Percentiles rank a stretch among this genome's conserved stretches.
These are phyloP conservation scores for Plectropomus leopardus DNA, from an alignment of 2,113 vertebrate species.

Conservation along the genomic window DNA sequence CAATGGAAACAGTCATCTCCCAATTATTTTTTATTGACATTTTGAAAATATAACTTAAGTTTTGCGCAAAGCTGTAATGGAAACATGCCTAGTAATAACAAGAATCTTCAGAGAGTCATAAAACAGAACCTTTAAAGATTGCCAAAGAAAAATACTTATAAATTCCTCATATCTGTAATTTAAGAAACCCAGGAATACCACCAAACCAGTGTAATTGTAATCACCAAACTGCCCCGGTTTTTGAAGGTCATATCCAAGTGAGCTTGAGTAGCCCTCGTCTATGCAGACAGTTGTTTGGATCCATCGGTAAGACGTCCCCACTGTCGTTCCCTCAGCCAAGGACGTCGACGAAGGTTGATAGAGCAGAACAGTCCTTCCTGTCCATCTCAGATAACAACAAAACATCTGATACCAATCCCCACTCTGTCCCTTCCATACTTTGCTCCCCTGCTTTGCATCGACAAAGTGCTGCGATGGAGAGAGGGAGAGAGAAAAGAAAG, in stretches of 20 bases:
- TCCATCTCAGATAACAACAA: slow-evolving; percentile 63
- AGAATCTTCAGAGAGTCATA: too few relatives aligned
- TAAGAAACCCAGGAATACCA: neutral
- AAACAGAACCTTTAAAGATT: too few relatives aligned
- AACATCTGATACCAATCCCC: slow-evolving; percentile 56
- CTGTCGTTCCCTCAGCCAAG: slow-evolving; percentile 45
- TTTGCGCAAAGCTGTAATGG: too few relatives aligned
- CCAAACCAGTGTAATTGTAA: neutral
- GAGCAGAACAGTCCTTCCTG: slow-evolving; percentile 56
- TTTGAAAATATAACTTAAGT: too few relatives aligned
- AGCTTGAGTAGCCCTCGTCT: neutral
- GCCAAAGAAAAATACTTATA: neutral
- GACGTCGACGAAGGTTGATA: slow-evolving; percentile 25
- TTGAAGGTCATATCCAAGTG: neutral
- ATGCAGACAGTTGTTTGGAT: neutral
- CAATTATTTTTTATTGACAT: too few relatives aligned
- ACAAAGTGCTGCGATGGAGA: neutral
- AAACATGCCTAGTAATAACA: too few relatives aligned
- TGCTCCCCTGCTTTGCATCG: slow-evolving; percentile 5
- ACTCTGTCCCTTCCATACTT: slow-evolving; percentile 8
- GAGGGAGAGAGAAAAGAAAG: neutral
- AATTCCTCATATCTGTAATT: neutral
- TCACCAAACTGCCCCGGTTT: neutral
- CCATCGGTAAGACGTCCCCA: neutral
- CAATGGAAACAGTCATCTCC: too few relatives aligned